phyloP scores from a whole-genome alignment of 2,797 vertebrate species.

The Oryzias dopingdopingensis region DNA sequence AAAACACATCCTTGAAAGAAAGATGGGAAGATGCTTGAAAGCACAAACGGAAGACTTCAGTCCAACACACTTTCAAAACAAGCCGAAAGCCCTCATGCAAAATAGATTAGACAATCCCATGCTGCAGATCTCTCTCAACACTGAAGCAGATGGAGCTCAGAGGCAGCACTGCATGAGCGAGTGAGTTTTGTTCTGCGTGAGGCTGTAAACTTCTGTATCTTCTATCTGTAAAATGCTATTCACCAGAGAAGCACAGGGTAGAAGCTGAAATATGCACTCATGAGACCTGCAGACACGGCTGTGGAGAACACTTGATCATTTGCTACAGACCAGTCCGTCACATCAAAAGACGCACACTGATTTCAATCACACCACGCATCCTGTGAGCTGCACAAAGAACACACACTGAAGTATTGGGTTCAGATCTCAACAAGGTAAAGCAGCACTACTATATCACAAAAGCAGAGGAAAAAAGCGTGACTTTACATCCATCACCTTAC shows the following conservation, averaged over 20 bases:
- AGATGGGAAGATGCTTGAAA: slow-evolving; percentile 20
- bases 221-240: slow-evolving; percentile 10
- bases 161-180: slow-evolving; percentile 21
- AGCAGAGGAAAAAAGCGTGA: slow-evolving; percentile 53
- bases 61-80: slow-evolving; percentile 36
- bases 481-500: slow-evolving; percentile 82
- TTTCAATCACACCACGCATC: slow-evolving; percentile 50
- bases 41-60: slow-evolving; percentile 30
- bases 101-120: slow-evolving; percentile 59
- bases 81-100: slow-evolving; percentile 49
- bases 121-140: slow-evolving; percentile 50
- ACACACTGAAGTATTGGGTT: slow-evolving; percentile 33
- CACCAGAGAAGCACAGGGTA: slow-evolving; percentile 2
- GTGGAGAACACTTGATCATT: background rate
- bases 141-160: slow-evolving; percentile 47
- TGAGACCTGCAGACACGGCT: slow-evolving; percentile 13
- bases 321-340: slow-evolving; percentile 9
- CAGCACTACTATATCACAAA: slow-evolving; percentile 69
- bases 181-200: background rate
- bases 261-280: slow-evolving; percentile 1
- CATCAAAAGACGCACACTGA: slow-evolving; percentile 22
- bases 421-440: slow-evolving; percentile 68
- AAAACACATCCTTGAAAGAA: slow-evolving; percentile 29
- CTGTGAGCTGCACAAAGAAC: slow-evolving; percentile 27
- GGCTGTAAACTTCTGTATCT: slow-evolving; percentile 5